Evolutionary conservation across 2,888 invertebrate genomes (phyloP).

Genomic region (Pterostichus niger): DNA sequence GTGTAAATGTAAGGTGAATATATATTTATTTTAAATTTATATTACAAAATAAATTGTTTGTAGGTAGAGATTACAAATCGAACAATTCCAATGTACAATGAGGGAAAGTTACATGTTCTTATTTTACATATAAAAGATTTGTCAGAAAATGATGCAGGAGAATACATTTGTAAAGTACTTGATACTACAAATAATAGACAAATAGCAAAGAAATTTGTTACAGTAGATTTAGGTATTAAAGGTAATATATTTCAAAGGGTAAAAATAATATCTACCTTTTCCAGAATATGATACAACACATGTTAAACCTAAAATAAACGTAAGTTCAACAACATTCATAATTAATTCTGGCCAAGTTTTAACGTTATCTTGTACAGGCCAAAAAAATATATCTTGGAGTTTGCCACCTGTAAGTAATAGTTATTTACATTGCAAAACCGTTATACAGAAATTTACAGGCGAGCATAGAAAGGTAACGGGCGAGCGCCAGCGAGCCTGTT

Average conservation of each 20-base stretch:
- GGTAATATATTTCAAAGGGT: not conserved
- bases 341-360: not conserved
- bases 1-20: not conserved
- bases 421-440: too few species aligned
- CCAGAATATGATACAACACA: not conserved
- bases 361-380: slow-evolving; percentile 6
- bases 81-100: not conserved
- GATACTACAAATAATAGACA: not conserved
- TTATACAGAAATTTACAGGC: too few species aligned
- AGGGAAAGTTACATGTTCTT: not conserved
- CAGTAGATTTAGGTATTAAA: not conserved
- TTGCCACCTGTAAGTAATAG: not conserved
- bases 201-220: not conserved
- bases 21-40: not conserved
- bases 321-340: not conserved
- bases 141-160: not conserved
- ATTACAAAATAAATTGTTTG: not conserved
- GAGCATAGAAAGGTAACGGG: too few species aligned
- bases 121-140: not conserved
- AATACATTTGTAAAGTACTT: slow-evolving; percentile 13
- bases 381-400: not conserved
- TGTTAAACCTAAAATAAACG: not conserved
- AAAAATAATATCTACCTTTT: not conserved
- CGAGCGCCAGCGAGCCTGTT: too few species aligned
- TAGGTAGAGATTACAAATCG: slow-evolving; percentile 5